Conservation (phyloP, 2,797 vertebrate genomes). For the Masticophis lateralis region DNA sequence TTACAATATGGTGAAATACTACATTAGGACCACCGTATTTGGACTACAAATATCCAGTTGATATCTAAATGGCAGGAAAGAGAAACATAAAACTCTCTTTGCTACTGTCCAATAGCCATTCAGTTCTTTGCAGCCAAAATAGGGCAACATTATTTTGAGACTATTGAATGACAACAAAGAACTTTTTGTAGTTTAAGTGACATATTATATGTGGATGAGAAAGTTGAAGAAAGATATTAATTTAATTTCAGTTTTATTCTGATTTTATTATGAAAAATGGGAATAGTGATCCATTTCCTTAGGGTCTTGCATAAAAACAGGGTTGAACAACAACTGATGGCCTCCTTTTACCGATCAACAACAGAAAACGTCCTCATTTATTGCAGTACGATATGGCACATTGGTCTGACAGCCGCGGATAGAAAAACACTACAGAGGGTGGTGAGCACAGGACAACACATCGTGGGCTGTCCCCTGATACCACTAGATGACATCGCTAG, state of each 20-base stretch:
- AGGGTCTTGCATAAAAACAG: too few relatives aligned
- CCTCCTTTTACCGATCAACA: too few relatives aligned
- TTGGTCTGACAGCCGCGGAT: too few relatives aligned
- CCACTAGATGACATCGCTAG: too few relatives aligned
- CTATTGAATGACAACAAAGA: background rate
- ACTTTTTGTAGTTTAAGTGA: background rate
- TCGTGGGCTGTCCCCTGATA: too few relatives aligned
- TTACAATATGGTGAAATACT: background rate
- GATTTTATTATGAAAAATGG: background rate
- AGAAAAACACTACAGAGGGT: too few relatives aligned
- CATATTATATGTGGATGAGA: background rate
- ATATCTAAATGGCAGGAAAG: background rate
- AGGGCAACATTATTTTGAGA: background rate
- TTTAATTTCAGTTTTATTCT: background rate
- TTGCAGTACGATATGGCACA: too few relatives aligned
- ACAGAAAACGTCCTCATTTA: too few relatives aligned
- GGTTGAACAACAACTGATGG: too few relatives aligned
- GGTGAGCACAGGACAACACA: too few relatives aligned
- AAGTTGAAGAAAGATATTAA: background rate
- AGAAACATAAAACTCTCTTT: background rate
- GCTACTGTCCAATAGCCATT: background rate
- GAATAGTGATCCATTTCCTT: too few relatives aligned
- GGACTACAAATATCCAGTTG: background rate
- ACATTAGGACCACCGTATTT: background rate
- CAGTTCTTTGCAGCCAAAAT: background rate